Evolutionary conservation across 1,140 invertebrate species (phyloP), one percentile per base, ranked within the genome.

Genomic region (Cotesia glomerata): DNA sequence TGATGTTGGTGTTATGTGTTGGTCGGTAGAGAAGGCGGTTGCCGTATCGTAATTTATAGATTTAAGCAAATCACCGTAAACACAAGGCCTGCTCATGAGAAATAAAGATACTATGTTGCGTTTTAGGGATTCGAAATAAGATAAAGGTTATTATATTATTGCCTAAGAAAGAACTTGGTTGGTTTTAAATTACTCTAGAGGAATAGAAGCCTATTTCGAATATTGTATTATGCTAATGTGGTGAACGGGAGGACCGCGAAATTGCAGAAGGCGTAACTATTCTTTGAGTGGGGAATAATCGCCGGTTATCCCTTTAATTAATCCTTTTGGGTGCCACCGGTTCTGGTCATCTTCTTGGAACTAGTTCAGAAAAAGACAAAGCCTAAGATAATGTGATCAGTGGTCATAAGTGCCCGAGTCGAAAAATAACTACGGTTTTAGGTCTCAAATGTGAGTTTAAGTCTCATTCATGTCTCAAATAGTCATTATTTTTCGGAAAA

Each of bases 11-110:
- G 11, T 32, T 36, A 36, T 18, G 26, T 11, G 65, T 16, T 58
- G 7, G 32, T 32, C 62, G 54, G 51, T 64, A 72, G 78, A 76
- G 78, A 78, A 80, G 79, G 77, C 79, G 80, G 64, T 67, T 32
- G 76, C 74, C 75, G 77, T 76, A 77, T 75, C 73, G 79, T 85
- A 83, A 86, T 86, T 86, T 85, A 85, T 85, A 83, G 82, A 84
- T 85, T 79, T 78, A 78, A 76, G 75, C 77, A 77, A 82, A 86
- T 82, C 79, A 73, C 32, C 65, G 34, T 62, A 65, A 36, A 74
- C 51, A 64, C 14, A 67, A 67, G 18, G 51, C 39, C 32, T 45
- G 39, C 11, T 9, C 39, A 45, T 45, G 39, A 45, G 39, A 45
- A 45, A 45, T 45, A 45, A 45, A 45, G 39, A 45, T 45, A 45